Conservation (phyloP, 1,140 invertebrate species). For the Drosophila tani region DNA sequence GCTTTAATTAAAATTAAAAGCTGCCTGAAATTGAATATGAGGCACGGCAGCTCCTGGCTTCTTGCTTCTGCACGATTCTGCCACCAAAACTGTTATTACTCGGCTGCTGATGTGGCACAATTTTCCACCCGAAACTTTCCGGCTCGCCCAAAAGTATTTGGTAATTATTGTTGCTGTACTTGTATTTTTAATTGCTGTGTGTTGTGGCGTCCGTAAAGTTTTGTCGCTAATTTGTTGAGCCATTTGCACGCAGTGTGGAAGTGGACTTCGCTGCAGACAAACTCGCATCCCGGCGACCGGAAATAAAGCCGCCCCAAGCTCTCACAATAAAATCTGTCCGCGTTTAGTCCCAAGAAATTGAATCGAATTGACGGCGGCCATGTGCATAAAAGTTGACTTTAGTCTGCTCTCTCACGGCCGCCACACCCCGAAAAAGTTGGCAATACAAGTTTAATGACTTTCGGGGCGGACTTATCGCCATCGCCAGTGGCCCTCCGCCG, state of each 20-base stretch:
- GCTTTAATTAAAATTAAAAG: constrained; percentile 79
- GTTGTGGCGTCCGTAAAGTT: constrained; percentile 60
- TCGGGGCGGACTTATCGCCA: constrained; percentile 58
- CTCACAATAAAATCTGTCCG: constrained; percentile 24
- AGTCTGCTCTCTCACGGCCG: constrained; percentile 34
- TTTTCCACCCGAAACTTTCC: constrained; percentile 36
- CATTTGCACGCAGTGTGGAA: constrained; percentile 54
- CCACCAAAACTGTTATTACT: constrained; percentile 39
- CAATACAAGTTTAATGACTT: constrained; percentile 76
- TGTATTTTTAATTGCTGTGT: constrained; percentile 72
- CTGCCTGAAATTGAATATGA: constrained; percentile 76
- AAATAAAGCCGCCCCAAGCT: constrained; percentile 26
- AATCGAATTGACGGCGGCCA: constrained; percentile 56
- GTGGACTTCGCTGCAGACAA: constrained; percentile 16
- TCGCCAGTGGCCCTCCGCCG: constrained; percentile 9
- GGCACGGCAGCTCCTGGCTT: constrained; percentile 3
- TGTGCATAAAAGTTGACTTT: constrained; percentile 66
- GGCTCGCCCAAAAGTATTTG: constrained; percentile 52
- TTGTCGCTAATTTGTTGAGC: constrained; percentile 77
- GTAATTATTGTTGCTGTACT: constrained; percentile 51
- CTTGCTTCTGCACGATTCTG: not conserved
- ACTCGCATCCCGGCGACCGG: constrained; percentile 18
- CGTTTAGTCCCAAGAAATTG: constrained; percentile 66
- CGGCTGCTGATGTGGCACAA: constrained; percentile 39
- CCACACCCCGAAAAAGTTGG: constrained; percentile 40